Evolutionary conservation across 2,888 invertebrate species (phyloP).

Genomic region (Muschampia plurimacula): DNA sequence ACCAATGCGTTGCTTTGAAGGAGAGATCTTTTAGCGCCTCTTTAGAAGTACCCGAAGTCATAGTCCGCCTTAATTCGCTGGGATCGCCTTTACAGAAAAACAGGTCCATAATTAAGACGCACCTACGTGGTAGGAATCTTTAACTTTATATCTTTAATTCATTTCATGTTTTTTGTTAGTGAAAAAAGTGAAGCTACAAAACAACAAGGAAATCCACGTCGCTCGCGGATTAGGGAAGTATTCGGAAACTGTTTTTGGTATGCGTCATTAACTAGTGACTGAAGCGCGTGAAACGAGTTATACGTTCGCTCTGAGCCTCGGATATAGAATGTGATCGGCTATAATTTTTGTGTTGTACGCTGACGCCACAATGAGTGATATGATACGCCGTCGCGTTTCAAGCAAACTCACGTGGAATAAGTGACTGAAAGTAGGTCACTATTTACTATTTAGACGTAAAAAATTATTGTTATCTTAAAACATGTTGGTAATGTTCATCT

Average conservation of each 20-base stretch:
- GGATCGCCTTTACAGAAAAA: too few relatives aligned
- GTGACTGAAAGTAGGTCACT: conserved; percentile 32
- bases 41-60: too few relatives aligned
- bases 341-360: conserved; percentile 81
- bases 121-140: too few relatives aligned
- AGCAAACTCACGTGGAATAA: conserved; percentile 21
- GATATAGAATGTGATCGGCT: conserved; percentile 84
- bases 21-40: too few relatives aligned
- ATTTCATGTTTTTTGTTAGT: neutral
- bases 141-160: too few relatives aligned
- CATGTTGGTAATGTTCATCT: neutral
- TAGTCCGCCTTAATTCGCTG: too few relatives aligned
- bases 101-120: too few relatives aligned
- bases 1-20: too few relatives aligned
- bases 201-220: neutral
- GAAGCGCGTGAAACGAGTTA: conserved; percentile 84
- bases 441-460: neutral
- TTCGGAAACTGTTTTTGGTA: conserved; percentile 49
- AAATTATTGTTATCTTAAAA: neutral
- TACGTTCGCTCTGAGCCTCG: conserved; percentile 64
- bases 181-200: neutral
- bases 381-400: conserved; percentile 58
- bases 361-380: conserved; percentile 73
- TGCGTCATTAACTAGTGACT: conserved; percentile 70
- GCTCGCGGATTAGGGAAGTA: conserved; percentile 55